Percentiles rank a stretch among this genome's conserved stretches.
Evolutionary conservation across 2,888 invertebrate genomes (phyloP).

Genomic region (Aspidiotus rigidus): DNA sequence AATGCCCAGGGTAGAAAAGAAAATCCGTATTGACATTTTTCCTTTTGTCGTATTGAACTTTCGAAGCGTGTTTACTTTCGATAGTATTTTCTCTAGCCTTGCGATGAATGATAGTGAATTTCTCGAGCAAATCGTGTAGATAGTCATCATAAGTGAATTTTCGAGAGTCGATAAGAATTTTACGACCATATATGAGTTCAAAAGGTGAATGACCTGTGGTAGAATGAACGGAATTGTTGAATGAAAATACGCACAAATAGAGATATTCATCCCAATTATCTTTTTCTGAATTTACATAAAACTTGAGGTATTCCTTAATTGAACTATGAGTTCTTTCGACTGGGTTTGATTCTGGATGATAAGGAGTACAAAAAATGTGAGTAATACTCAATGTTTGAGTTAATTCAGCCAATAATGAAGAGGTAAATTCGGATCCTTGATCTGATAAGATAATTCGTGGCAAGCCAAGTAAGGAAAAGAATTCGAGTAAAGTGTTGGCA

Average conservation of each 20-base stretch:
- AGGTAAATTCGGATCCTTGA: background rate
- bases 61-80: background rate
- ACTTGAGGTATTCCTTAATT: background rate
- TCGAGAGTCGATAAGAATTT: background rate
- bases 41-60: no score
- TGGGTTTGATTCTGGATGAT: background rate
- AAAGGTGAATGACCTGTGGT: background rate
- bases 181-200: background rate
- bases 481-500: background rate
- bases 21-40: background rate
- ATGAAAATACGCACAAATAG: background rate
- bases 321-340: background rate
- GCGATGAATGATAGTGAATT: background rate
- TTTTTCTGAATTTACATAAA: background rate
- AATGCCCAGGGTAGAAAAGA: background rate
- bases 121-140: background rate
- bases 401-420: background rate
- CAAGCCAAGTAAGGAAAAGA: background rate
- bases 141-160: background rate
- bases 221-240: background rate
- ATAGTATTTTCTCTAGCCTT: background rate
- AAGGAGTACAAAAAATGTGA: background rate
- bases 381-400: background rate
- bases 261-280: background rate
- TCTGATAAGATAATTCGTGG: background rate